Evolutionary conservation across 30 jellyfish, hydroid and myxozoan species (phyloP).

Genomic region (Thelohanellus kitauei): DNA sequence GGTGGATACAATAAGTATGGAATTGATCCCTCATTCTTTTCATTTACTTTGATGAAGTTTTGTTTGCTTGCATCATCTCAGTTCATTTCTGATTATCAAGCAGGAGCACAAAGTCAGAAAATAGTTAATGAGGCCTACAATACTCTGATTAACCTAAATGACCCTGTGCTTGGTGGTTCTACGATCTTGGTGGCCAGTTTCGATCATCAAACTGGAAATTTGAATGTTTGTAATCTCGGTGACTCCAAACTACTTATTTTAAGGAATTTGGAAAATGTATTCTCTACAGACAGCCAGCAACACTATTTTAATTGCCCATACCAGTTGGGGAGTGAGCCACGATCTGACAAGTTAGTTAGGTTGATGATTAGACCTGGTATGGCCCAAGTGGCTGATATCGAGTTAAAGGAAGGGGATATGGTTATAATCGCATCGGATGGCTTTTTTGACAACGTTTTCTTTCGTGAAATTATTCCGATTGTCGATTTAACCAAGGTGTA

Average conservation of each 20-base stretch:
- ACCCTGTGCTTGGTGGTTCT: neutral
- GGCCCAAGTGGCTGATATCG: too few relatives aligned
- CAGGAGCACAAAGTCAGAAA: too few relatives aligned
- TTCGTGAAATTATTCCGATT: neutral
- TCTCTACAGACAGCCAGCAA: conserved; percentile 19
- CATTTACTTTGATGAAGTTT: conserved; percentile 21
- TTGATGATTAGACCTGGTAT: too few relatives aligned
- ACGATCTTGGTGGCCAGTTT: neutral
- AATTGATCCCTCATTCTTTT: conserved; percentile 22
- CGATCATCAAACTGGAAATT: neutral
- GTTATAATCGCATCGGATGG: conserved; percentile 39
- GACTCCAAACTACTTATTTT: conserved; percentile 15
- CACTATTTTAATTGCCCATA: conserved; percentile 33
- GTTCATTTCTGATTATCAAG: too few relatives aligned
- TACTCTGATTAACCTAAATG: too few relatives aligned
- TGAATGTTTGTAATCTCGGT: neutral
- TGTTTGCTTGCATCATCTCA: too few relatives aligned
- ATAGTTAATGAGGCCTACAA: too few relatives aligned
- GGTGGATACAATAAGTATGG: conserved; percentile 59
- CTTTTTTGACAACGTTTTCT: conserved; percentile 26
- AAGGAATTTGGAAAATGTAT: conserved; percentile 13
- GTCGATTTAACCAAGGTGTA: neutral
- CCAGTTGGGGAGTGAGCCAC: conserved; percentile 35
- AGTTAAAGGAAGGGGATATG: conserved; percentile 20
- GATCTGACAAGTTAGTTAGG: too few relatives aligned